These are phyloP conservation scores for Dendrocincla tyrannina DNA, from an alignment of 2,797 vertebrate species.

Conservation along the genomic window DNA sequence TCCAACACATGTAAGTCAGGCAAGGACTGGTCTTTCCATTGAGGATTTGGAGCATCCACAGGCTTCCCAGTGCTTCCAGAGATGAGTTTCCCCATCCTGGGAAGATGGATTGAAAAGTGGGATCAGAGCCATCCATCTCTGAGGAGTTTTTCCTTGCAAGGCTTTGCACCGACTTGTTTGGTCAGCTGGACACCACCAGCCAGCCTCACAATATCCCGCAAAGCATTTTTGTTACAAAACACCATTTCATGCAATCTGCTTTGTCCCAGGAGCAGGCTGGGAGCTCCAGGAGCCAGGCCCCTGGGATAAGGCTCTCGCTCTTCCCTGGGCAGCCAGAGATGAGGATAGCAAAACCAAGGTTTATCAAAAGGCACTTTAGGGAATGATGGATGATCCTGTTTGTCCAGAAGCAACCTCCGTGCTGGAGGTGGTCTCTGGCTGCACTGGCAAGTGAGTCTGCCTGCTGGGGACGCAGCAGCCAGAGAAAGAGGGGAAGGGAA, in stretches of 20 bases:
- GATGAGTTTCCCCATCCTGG: accelerated
- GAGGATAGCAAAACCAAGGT: not conserved
- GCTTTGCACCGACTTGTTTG: accelerated
- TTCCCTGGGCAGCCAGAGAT: not conserved
- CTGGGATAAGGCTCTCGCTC: not conserved
- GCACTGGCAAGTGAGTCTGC: not conserved
- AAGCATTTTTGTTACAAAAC: not conserved
- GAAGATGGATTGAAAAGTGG: accelerated
- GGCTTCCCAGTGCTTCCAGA: too few relatives aligned
- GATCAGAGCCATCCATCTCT: accelerated
- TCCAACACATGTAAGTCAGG: accelerated
- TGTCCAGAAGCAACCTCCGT: not conserved
- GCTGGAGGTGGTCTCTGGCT: not conserved
- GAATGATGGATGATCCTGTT: not conserved
- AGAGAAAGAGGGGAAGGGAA: not conserved
- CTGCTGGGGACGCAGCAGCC: not conserved
- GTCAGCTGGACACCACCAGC: not conserved
- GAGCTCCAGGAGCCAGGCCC: accelerated
- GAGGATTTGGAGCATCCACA: not conserved
- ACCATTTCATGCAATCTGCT: accelerated
- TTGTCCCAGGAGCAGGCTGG: not conserved
- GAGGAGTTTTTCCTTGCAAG: not conserved
- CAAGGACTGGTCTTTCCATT: not conserved
- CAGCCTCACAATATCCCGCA: not conserved
- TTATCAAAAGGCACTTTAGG: not conserved